phyloP scores from a whole-genome alignment of 2,797 vertebrate species.

The Microchirus variegatus region DNA sequence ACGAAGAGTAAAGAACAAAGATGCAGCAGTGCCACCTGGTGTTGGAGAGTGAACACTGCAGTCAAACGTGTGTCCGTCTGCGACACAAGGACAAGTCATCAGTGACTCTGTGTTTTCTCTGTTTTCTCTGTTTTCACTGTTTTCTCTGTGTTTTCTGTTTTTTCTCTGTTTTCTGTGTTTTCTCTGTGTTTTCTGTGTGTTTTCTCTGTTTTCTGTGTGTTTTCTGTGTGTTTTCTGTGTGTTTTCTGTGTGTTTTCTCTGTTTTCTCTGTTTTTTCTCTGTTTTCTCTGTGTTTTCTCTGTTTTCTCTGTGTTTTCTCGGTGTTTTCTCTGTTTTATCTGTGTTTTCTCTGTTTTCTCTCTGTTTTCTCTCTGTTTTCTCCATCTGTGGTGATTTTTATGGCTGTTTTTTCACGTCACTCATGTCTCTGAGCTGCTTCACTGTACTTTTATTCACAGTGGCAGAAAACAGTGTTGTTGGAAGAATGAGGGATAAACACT shows the following conservation, averaged over 20 bases:
- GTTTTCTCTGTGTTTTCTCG: too few species aligned
- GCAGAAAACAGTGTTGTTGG: constrained; percentile 5
- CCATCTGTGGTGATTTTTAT: constrained; percentile 74
- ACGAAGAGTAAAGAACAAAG: constrained; percentile 22
- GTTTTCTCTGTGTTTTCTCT: too few species aligned
- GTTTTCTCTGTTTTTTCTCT: too few species aligned
- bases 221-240: too few species aligned
- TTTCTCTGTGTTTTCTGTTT: too few species aligned
- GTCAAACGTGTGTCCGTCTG: constrained; percentile 57
- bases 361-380: constrained; percentile 61
- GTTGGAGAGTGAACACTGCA: constrained; percentile 43
- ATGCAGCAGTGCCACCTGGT: constrained; percentile 78
- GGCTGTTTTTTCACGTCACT: constrained; percentile 72
- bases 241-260: too few species aligned
- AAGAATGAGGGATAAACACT: constrained; percentile 13
- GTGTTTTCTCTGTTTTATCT: too few species aligned
- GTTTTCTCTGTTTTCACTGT: too few species aligned
- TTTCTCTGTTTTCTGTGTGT: too few species aligned
- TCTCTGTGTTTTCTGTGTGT: too few species aligned
- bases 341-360: too few species aligned
- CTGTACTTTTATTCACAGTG: constrained; percentile 29
- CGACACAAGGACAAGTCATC: constrained; percentile 69
- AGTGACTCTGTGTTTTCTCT: constrained; percentile 61
- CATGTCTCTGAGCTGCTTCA: constrained; percentile 39
- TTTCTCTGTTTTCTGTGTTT: too few species aligned